These are phyloP conservation scores for Ellobium chinense DNA, from an alignment of 2,888 invertebrate species.

Conservation along the genomic window DNA sequence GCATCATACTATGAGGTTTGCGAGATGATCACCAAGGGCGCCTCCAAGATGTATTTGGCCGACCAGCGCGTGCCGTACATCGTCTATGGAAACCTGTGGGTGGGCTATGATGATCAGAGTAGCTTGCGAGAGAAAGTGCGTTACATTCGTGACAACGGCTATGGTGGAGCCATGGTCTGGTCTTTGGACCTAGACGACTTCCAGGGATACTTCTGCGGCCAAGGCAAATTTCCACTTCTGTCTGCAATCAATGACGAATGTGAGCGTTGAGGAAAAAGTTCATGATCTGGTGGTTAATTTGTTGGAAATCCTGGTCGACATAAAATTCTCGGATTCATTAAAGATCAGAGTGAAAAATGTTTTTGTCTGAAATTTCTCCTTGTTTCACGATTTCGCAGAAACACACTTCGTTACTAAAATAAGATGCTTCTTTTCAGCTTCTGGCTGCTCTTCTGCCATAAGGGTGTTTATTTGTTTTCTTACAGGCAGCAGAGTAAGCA, in stretches of 20 bases:
- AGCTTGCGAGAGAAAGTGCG: conserved; percentile 66
- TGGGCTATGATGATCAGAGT: conserved; percentile 66
- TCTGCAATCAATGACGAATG: conserved; percentile 20
- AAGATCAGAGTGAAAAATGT: too few species aligned
- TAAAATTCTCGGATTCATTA: too few species aligned
- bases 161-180: conserved; percentile 27
- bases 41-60: conserved; percentile 73
- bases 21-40: neutral
- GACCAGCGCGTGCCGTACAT: conserved; percentile 83
- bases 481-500: too few species aligned
- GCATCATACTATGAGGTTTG: conserved; percentile 73
- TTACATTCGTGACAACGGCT: conserved; percentile 11
- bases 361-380: too few species aligned
- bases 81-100: conserved; percentile 62
- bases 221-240: conserved; percentile 1
- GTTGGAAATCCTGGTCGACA: too few species aligned
- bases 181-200: conserved; percentile 20
- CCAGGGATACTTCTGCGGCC: conserved; percentile 16
- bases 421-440: too few species aligned
- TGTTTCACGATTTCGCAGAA: too few species aligned
- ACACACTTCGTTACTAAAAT: too few species aligned
- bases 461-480: too few species aligned
- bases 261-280: too few species aligned
- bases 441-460: too few species aligned
- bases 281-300: too few species aligned